Base-by-base conservation (phyloP, 1,140 invertebrate genomes). In the Dreissena polymorpha region DNA sequence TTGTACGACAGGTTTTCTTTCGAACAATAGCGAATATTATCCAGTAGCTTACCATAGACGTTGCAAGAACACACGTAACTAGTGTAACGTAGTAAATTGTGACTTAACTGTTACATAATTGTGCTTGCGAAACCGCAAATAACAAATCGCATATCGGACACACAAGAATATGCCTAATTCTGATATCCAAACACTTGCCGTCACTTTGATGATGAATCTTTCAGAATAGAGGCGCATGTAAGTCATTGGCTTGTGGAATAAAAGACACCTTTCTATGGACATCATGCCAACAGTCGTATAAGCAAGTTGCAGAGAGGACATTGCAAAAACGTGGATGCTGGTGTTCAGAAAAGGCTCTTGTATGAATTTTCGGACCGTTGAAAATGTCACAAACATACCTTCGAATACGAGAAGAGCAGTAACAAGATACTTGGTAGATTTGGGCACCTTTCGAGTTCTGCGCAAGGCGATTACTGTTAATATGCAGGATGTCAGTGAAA, bases 141-240 rank as follows among this genome's bases (percentile, higher is more conserved):
- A 76, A 49, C 74, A 76, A 10, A 70, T 60, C 3, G 21, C 75
- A 21, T 77, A 77, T 16, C 75, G 53, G 29, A 68, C 65, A 51
- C 27, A 68, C 25, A 65, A 25, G 23, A 77, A 77, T 21, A 39
- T 51, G 7, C 14, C 23, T 0, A 53, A 39, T 8, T 27, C 57
- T 13, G 50, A 8, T 51, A 53, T 51, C 75, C 75, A 77, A 14
- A 53, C 3, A 21, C 13, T 77, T 50, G 25, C 1, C 16, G 64
- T 25, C 25, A 53, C 23, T 21, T 1, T 77, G 7, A 60, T 60
- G 12, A 77, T 8, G 8, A 68, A 25, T 16, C 13, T 3, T 68
- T 77, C 16, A 23, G 29, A 65, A 23, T 49, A 77, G n/a, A 51
- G 25, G 39, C 10, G 39, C n/a, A n/a, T n/a, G n/a, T n/a, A n/a